Evolutionary conservation across 2,797 vertebrate genomes (phyloP), one percentile per base, ranked within the genome.

Genomic region (Rhynchotus rufescens): DNA sequence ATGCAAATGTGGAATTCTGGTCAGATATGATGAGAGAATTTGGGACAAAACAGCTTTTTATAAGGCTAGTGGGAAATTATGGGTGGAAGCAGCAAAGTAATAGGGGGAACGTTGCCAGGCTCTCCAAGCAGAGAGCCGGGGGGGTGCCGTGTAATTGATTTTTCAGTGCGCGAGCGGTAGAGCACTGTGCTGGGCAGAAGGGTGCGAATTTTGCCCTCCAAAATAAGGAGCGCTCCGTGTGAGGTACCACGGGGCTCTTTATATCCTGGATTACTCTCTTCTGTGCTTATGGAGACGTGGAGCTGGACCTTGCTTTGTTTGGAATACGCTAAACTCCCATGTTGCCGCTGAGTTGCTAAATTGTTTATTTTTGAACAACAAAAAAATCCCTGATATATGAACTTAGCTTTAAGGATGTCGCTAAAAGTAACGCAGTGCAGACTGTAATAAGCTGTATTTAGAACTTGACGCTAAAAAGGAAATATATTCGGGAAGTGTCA

Each of bases 401-500:
- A 38, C 6, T 47, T 60, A 36, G 52, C n/a, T 66, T 21, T 40
- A 36, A 72, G 69, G 47, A 73, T 22, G 52, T 84, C 69, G 49
- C 72, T 32, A 3, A 1, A 5, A 73, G 56, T 49, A 22, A 71
- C 80, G 59, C 76, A 82, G 59, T 73, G 79, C 65, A 25, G 44
- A 60, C 57, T 42, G 62, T 17, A 73, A 36, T 3, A 36, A 80
- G 67, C 44, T n/a, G 8, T 10, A 38, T 94, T 91, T 60, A 74
- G 80, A 68, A 69, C 64, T 44, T 74, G 59, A 87, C 75, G 56
- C 13, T 59, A 76, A n/a, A 13, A 32, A 61, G 77, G 64, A 85
- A 92, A 92, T 88, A 19, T 22, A n/a, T 59, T 88, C 76, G 81
- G 86, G 89, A 92, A 91, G 28, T 56, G 34, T 22, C 86, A 91